Evolutionary conservation across 2,113 vertebrate species (phyloP).

Genomic region (Apodemus sylvaticus): DNA sequence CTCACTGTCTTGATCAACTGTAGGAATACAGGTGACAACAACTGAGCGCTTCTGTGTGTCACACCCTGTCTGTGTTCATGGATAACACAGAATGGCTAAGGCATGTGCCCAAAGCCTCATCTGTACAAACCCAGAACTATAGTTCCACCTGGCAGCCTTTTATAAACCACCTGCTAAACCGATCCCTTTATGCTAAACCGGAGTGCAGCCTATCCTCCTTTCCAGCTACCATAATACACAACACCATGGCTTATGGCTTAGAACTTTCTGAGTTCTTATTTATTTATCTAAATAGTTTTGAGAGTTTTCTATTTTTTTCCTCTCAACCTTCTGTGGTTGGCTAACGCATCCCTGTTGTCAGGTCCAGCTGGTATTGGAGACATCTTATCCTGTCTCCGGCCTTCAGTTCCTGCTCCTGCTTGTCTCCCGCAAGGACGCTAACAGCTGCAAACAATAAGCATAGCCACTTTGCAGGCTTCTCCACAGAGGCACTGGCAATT

Average conservation of each 20-base stretch:
- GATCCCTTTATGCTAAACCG: neutral
- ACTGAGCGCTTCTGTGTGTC: neutral
- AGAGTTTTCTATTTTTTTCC: neutral
- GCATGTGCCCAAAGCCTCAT: neutral
- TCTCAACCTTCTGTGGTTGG: neutral
- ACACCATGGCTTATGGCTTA: neutral
- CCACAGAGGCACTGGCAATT: neutral
- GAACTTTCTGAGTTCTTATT: neutral
- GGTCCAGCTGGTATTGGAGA: neutral
- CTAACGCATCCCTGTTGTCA: neutral
- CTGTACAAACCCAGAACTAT: neutral
- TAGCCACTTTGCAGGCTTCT: neutral
- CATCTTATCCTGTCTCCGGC: neutral
- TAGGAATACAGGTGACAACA: neutral
- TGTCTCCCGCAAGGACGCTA: neutral
- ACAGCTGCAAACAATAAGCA: neutral
- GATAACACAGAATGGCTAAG: neutral
- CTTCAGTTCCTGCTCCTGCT: neutral
- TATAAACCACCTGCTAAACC: neutral
- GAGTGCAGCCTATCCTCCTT: too few species aligned
- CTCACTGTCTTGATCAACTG: neutral
- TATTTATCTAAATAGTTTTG: neutral
- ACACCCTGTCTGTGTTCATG: neutral
- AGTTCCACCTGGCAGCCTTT: neutral
- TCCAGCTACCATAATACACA: neutral